A percentile compares a stretch with the other conserved stretches of the same genome.
Evolutionary conservation across 2,888 invertebrate genomes (phyloP).

Genomic region (Thalpophila matura): DNA sequence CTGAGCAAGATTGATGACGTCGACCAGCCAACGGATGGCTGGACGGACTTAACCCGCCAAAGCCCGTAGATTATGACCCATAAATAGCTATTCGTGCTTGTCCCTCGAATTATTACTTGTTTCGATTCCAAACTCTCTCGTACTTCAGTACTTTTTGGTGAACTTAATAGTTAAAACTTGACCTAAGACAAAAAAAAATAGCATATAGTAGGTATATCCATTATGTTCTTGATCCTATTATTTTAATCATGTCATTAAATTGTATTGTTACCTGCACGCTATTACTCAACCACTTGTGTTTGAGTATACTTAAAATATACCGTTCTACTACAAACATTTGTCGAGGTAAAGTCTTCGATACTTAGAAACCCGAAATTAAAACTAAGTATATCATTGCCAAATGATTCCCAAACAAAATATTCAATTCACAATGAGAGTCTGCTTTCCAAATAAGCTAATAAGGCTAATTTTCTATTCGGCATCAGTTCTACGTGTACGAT

Average conservation of each 20-base stretch:
- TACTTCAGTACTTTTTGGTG: too few species aligned
- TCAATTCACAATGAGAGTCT: constrained; percentile 15
- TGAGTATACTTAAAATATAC: too few species aligned
- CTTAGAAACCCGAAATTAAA: background rate
- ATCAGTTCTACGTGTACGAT: constrained; percentile 47
- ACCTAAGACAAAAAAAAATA: too few species aligned
- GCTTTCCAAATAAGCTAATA: constrained; percentile 46
- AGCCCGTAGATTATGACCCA: constrained; percentile 83
- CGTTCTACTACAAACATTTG: too few species aligned
- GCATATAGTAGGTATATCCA: too few species aligned
- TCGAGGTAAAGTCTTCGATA: too few species aligned
- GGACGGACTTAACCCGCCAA: constrained; percentile 75
- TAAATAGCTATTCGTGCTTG: constrained; percentile 81
- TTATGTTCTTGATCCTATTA: too few species aligned
- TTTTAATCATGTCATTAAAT: too few species aligned
- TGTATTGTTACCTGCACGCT: too few species aligned
- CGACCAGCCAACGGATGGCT: constrained; percentile 68
- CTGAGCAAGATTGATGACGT: constrained; percentile 88
- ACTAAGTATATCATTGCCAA: background rate
- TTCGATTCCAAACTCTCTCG: constrained; percentile 22
- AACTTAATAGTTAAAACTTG: too few species aligned
- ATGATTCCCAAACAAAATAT: background rate
- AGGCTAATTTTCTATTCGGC: constrained; percentile 55
- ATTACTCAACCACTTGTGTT: too few species aligned
- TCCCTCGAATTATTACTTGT: constrained; percentile 63